These are phyloP conservation scores for Aviceda subcristata DNA, from an alignment of 2,113 vertebrate genomes.

Conservation along the genomic window DNA sequence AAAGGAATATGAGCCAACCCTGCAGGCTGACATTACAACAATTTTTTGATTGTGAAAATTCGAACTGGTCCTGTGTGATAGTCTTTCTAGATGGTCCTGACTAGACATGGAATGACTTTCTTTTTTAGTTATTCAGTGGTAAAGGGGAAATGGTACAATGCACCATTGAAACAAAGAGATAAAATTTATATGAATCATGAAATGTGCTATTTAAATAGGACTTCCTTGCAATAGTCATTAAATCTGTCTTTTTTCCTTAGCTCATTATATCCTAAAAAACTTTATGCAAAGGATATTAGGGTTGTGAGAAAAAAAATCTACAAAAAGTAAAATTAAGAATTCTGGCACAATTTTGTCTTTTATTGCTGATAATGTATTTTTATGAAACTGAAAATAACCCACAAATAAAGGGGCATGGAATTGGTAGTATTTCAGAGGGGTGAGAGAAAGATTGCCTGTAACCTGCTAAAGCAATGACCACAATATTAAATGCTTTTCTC, in stretches of 20 bases:
- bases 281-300: background rate
- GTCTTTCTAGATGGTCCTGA: background rate
- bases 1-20: background rate
- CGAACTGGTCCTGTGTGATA: background rate
- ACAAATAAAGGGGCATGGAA: background rate
- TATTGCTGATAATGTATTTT: background rate
- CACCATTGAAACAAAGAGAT: background rate
- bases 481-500: background rate
- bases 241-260: background rate
- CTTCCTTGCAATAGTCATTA: background rate
- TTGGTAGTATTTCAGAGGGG: background rate
- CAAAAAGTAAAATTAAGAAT: background rate
- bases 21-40: background rate
- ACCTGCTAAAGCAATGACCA: background rate
- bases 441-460: background rate
- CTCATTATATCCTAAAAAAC: background rate
- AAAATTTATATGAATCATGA: background rate
- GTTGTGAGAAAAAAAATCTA: background rate
- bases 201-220: background rate
- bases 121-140: background rate
- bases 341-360: background rate
- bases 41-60: background rate
- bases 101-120: background rate
- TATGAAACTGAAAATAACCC: background rate
- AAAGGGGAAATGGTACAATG: background rate